These are phyloP conservation scores for Oreocharis arfaki DNA, from an alignment of 2,113 vertebrate genomes.

Conservation along the genomic window DNA sequence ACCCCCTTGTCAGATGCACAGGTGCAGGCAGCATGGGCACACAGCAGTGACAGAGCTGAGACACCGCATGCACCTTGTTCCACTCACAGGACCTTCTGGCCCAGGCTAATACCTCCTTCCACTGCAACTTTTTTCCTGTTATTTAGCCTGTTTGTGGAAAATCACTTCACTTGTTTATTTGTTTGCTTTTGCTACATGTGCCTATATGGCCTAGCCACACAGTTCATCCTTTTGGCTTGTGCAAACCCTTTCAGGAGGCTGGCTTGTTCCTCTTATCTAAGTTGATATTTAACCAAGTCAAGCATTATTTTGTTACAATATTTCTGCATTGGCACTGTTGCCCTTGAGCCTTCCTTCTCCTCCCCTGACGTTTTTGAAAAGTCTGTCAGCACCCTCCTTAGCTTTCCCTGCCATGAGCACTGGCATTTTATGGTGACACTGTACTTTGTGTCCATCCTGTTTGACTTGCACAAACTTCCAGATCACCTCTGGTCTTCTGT, in stretches of 20 bases:
- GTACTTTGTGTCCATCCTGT: fast-evolving
- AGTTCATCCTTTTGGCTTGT: not conserved
- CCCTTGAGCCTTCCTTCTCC: not conserved
- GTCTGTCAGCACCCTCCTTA: not conserved
- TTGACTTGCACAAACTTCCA: not conserved
- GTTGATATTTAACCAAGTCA: not conserved
- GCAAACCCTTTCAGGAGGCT: not conserved
- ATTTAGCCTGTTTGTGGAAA: not conserved
- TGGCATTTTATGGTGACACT: not conserved
- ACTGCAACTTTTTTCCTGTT: not conserved
- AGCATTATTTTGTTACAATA: not conserved
- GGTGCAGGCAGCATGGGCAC: not conserved
- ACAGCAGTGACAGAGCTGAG: not conserved
- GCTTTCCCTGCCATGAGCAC: not conserved
- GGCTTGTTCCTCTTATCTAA: not conserved
- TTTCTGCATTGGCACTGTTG: not conserved
- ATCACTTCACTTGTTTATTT: not conserved
- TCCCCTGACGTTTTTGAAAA: not conserved
- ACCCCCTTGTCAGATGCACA: fast-evolving
- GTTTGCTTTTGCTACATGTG: not conserved
- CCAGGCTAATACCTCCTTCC: not conserved
- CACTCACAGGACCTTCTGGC: fast-evolving
- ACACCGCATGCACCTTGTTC: not conserved
- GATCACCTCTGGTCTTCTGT: not conserved
- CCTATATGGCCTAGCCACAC: not conserved